phyloP scores from a whole-genome alignment of 2,888 invertebrate genomes.

The Neoitamus cyanurus region DNA sequence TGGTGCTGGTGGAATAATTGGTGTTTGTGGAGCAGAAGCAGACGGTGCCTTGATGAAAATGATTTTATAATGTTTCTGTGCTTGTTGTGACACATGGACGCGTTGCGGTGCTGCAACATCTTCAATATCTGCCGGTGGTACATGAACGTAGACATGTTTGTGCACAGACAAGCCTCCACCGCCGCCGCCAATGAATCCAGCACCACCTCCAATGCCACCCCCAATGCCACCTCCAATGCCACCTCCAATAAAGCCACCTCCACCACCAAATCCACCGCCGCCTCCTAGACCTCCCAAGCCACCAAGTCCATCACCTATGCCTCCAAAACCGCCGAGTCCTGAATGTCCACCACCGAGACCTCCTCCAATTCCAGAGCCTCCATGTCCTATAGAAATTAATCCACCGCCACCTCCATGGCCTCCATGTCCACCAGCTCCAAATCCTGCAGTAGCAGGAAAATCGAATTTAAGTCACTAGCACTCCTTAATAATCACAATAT shows the following conservation, averaged over 20 bases:
- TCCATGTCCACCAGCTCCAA: conserved; percentile 12
- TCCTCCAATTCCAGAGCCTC: background rate
- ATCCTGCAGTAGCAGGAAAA: conserved; percentile 38
- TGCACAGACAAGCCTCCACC: conserved; percentile 59
- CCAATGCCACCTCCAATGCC: conserved; percentile 47
- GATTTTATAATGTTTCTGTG: conserved; percentile 90
- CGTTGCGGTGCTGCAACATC: conserved; percentile 59
- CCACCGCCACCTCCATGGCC: conserved; percentile 16
- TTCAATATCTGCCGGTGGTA: conserved; percentile 63
- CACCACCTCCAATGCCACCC: conserved; percentile 51
- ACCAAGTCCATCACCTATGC: conserved; percentile 51
- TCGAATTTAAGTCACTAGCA: background rate
- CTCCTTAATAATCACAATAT: background rate
- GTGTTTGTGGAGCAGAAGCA: conserved; percentile 80
- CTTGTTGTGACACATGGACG: conserved; percentile 67
- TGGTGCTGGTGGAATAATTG: conserved; percentile 80
- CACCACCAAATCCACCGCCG: conserved; percentile 57
- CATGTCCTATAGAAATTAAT: background rate
- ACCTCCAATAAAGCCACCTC: conserved; percentile 44
- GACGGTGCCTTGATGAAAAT: conserved; percentile 92
- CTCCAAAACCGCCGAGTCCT: background rate
- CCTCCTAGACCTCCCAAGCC: conserved; percentile 51
- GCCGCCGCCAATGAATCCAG: conserved; percentile 31
- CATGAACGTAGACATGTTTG: conserved; percentile 65
- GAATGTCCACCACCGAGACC: background rate